Evolutionary conservation across 2,113 vertebrate genomes (phyloP).

Genomic region (Alosa alosa): DNA sequence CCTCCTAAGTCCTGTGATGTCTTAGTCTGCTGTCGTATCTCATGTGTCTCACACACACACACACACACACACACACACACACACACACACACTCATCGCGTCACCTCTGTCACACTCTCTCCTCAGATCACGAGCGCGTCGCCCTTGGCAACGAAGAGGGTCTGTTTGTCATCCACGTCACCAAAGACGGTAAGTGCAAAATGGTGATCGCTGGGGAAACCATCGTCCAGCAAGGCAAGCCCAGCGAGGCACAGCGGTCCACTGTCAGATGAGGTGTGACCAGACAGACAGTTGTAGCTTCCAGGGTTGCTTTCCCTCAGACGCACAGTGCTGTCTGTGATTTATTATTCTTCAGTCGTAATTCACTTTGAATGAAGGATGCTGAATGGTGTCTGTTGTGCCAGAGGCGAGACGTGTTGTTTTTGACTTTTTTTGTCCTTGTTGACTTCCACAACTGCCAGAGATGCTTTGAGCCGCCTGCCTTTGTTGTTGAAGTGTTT

Average conservation of each 20-base stretch:
- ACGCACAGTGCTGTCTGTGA: neutral
- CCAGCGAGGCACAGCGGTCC: neutral
- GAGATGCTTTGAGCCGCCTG: neutral
- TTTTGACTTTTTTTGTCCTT: neutral
- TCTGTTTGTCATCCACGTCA: constrained; percentile 92
- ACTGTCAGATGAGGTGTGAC: neutral
- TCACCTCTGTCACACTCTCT: constrained; percentile 7
- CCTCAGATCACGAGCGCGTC: constrained; percentile 92
- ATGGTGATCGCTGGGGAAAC: neutral
- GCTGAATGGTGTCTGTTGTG: neutral
- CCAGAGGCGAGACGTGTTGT: neutral
- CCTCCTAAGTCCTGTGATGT: neutral
- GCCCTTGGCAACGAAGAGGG: constrained; percentile 97
- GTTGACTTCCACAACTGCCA: neutral
- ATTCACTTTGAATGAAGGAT: neutral
- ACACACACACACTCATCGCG: neutral
- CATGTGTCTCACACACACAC: neutral
- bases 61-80: neutral
- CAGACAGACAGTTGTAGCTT: neutral
- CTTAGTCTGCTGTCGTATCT: neutral
- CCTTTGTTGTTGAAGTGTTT: neutral
- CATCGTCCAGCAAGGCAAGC: neutral
- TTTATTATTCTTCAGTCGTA: neutral
- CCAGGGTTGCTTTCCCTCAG: neutral
- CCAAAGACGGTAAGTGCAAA: constrained; percentile 90